These are phyloP conservation scores for Cyprinella venusta DNA, from an alignment of 2,797 vertebrate species.

Conservation along the genomic window DNA sequence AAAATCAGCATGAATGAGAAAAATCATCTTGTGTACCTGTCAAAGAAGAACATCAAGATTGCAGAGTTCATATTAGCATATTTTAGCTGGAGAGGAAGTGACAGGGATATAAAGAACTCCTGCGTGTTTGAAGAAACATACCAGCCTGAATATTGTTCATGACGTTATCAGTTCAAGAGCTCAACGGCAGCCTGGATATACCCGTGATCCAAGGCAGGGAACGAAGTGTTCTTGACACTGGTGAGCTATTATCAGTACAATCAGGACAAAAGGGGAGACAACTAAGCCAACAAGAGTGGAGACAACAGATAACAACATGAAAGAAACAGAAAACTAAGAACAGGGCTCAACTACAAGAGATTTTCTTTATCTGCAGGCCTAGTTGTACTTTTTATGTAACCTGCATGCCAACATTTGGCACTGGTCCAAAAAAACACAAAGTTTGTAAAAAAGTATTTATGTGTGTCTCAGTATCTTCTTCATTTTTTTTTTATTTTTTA, in stretches of 20 bases:
- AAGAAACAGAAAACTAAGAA: not conserved
- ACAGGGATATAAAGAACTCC: conserved; percentile 37
- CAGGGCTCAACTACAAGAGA: not conserved
- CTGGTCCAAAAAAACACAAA: not conserved
- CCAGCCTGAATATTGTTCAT: not conserved
- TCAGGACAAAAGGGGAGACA: not conserved
- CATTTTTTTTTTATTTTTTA: no score
- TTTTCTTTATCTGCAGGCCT: not conserved
- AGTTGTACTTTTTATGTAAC: not conserved
- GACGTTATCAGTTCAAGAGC: conserved; percentile 18
- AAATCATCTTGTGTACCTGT: conserved; percentile 34
- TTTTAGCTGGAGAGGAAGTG: conserved; percentile 47
- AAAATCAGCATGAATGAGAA: conserved; percentile 26
- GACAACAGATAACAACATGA: conserved; percentile 21
- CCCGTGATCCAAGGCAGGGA: not conserved
- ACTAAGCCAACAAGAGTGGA: conserved; percentile 8
- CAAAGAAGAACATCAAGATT: conserved; percentile 33
- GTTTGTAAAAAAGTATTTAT: no score
- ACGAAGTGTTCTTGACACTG: conserved; percentile 16
- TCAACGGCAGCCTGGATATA: conserved; percentile 3
- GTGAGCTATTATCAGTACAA: conserved; percentile 25
- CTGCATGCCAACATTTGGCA: not conserved
- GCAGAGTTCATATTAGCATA: conserved; percentile 22
- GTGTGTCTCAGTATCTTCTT: not conserved
- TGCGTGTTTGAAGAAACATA: conserved; percentile 18